Conservation (phyloP, 2,797 vertebrate species). For the Champsocephalus gunnari region DNA sequence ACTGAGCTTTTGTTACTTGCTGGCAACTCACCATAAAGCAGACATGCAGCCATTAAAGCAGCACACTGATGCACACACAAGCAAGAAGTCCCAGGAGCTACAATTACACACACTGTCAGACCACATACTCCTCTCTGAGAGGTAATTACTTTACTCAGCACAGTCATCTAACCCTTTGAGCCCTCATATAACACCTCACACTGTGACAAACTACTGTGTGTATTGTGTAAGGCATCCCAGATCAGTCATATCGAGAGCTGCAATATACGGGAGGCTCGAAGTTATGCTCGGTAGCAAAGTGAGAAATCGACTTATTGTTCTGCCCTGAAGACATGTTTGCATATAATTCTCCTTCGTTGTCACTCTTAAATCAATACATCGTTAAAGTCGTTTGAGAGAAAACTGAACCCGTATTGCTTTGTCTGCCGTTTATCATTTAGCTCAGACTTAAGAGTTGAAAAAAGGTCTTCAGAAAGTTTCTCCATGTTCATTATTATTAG, state of each 20-base stretch:
- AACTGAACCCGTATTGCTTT: neutral
- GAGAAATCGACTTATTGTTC: conserved; percentile 29
- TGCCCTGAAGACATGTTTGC: neutral
- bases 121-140: conserved; percentile 49
- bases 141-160: conserved; percentile 61
- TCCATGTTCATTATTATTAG: too few species aligned
- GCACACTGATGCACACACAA: conserved; percentile 3
- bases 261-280: conserved; percentile 5
- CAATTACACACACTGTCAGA: conserved; percentile 53
- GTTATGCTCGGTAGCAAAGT: conserved; percentile 14
- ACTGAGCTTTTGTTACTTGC: conserved; percentile 9
- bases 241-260: conserved; percentile 21
- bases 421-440: too few species aligned
- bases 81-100: conserved; percentile 31
- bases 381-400: conserved; percentile 8
- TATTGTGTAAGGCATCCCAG: conserved; percentile 49
- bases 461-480: neutral
- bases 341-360: neutral
- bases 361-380: conserved; percentile 16
- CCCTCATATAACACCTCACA: conserved; percentile 41
- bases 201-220: conserved; percentile 56
- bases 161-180: conserved; percentile 54
- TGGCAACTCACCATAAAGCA: conserved; percentile 3
- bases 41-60: conserved; percentile 31
- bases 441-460: neutral